These are phyloP conservation scores for Coenonympha glycerion DNA, from an alignment of 2,888 invertebrate genomes.

Conservation along the genomic window DNA sequence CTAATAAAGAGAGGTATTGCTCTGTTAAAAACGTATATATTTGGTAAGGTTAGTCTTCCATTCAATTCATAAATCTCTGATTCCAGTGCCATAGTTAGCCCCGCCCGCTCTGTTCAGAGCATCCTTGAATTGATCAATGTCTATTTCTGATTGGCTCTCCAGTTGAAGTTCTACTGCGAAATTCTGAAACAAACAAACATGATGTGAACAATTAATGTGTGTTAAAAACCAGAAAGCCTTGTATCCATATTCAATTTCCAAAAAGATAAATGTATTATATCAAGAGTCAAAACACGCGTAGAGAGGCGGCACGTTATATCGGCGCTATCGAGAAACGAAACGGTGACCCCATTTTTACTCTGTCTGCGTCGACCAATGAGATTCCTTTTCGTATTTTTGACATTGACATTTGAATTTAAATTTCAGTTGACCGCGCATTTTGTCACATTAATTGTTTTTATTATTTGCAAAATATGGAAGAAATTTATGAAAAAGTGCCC, in stretches of 20 bases:
- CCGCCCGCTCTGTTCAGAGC: slow-evolving; percentile 84
- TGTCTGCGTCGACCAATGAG: not conserved
- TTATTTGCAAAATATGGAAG: slow-evolving; percentile 57
- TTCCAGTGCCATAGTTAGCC: slow-evolving; percentile 87
- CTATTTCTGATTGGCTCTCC: slow-evolving; percentile 81
- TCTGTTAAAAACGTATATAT: slow-evolving; percentile 19
- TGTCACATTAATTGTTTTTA: no score
- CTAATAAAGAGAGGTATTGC: slow-evolving; percentile 18
- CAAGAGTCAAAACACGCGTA: slow-evolving; percentile 31
- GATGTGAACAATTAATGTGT: not conserved
- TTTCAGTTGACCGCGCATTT: not conserved
- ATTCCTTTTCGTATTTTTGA: slow-evolving; percentile 1
- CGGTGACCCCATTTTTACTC: no score
- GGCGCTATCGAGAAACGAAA: slow-evolving; percentile 14
- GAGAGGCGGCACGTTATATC: slow-evolving; percentile 31
- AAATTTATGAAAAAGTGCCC: slow-evolving; percentile 59
- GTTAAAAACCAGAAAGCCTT: not conserved
- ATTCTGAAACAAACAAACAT: slow-evolving; percentile 79
- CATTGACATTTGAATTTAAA: not conserved
- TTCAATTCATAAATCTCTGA: slow-evolving; percentile 77
- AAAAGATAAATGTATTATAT: not conserved
- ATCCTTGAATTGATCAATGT: slow-evolving; percentile 81
- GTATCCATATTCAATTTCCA: not conserved
- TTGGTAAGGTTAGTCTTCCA: slow-evolving; percentile 18
- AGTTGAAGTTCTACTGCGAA: slow-evolving; percentile 85